Evolutionary conservation across 2,113 vertebrate species (phyloP), one percentile per base, ranked within the genome.

Genomic region (Megaleporinus macrocephalus): DNA sequence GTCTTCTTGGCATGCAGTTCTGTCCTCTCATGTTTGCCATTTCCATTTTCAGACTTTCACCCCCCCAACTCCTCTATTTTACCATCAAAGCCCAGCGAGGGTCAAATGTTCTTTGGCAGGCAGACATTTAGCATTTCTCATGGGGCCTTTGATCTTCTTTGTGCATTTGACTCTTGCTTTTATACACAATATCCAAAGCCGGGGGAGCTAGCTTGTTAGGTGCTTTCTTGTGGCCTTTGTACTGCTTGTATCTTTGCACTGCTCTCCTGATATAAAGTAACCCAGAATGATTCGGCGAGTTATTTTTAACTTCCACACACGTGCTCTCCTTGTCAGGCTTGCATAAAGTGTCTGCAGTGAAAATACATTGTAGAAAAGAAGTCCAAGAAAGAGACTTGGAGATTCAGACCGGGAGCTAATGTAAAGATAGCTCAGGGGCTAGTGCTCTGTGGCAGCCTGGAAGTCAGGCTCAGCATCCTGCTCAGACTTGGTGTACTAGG

Each of bases 81-180:
- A 65, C 70, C 70, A 65, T 75, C 79, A 78, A 84, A 84, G 74
- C 29, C 57, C 55, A 26, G 24, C 73, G 53, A 74, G 33, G n/a
- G 57, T 49, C 13, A 13, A 29, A 2, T 78, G 71, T 59, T 78
- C 44, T 78, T 63, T 83, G 81, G 26, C 79, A 85, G 62, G 41
- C 36, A 73, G 33, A 78, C 57, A 55, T 68, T 73, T 53, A 44
- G 51, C 27, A 36, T 68, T 73, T 83, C 36, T 61, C 63, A 44
- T 5, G 55, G 47, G 41, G 33, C 15, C 77, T 83, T 85, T 85
- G 78, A 83, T 83, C 68, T 44, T 66, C 69, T 77, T 53, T 47
- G 47, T 61, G 30, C 29, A 0, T 59, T 82, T 62, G 36, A 59
- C 41, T 69, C 61, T 81, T 36, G 30, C 44, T 16, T n/a, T 49